Percentiles rank a stretch among this genome's conserved stretches.
Evolutionary conservation across 2,113 vertebrate species (phyloP).

Genomic region (Rallus limicola): DNA sequence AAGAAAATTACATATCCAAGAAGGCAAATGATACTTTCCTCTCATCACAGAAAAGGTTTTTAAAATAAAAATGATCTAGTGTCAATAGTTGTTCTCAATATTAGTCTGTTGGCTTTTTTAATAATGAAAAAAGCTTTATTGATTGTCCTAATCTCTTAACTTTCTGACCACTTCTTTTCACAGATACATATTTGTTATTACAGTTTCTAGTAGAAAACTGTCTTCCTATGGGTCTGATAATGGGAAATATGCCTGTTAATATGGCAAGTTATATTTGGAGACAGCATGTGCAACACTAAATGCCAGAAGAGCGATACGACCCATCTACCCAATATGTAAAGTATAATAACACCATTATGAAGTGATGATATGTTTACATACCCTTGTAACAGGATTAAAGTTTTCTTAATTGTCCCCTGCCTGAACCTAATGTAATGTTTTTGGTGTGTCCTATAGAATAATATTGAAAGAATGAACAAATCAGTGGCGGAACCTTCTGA

Average conservation of each 20-base stretch:
- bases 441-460: slow-evolving; percentile 81
- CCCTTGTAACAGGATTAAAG: slow-evolving; percentile 70
- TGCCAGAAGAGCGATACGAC: slow-evolving; percentile 46
- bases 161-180: background rate
- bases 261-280: slow-evolving; percentile 16
- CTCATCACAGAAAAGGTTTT: background rate
- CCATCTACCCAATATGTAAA: slow-evolving; percentile 66
- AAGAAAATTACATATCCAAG: background rate
- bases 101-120: background rate
- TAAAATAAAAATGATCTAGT: background rate
- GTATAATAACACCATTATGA: slow-evolving; percentile 54
- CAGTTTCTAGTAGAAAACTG: background rate
- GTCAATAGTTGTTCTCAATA: background rate
- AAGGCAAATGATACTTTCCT: background rate
- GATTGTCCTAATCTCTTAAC: background rate
- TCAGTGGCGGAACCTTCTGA: slow-evolving; percentile 86
- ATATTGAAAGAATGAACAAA: slow-evolving; percentile 84
- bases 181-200: background rate
- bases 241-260: slow-evolving; percentile 26
- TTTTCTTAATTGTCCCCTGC: slow-evolving; percentile 76
- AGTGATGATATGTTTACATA: slow-evolving; percentile 67
- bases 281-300: slow-evolving; percentile 7
- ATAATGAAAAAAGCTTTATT: background rate
- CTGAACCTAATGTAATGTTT: slow-evolving; percentile 78
- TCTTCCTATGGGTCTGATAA: background rate